Evolutionary conservation across 2,797 vertebrate genomes (phyloP).

Genomic region (Acrocephalus scirpaceus): DNA sequence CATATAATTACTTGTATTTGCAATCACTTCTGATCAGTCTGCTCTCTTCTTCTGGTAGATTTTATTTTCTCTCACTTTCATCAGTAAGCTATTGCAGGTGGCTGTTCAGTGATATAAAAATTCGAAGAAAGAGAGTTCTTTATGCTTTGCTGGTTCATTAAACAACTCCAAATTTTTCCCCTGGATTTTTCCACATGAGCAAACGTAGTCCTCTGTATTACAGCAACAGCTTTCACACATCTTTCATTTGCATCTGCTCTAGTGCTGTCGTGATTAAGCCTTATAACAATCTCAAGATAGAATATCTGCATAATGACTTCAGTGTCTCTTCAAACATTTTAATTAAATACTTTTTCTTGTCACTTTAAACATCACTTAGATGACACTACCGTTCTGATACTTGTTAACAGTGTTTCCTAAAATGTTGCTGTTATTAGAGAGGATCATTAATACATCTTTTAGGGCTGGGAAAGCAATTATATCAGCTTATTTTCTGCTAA

Average conservation of each 20-base stretch:
- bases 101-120: not conserved
- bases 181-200: not conserved
- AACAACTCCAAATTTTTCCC: not conserved
- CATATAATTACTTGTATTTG: not conserved
- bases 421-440: slow-evolving; percentile 22
- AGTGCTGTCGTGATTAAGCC: not conserved
- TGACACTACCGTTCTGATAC: not conserved
- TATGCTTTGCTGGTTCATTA: not conserved
- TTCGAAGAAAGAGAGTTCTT: not conserved
- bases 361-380: not conserved
- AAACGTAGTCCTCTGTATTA: not conserved
- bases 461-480: not conserved
- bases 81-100: not conserved
- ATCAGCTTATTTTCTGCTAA: not conserved
- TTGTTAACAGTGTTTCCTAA: not conserved
- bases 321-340: not conserved
- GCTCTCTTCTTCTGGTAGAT: not conserved
- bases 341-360: not conserved
- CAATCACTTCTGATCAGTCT: not conserved
- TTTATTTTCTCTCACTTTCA: not conserved
- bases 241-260: not conserved
- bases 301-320: not conserved
- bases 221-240: not conserved
- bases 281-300: not conserved
- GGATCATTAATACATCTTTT: slow-evolving; percentile 29